Evolutionary conservation across 2,797 vertebrate species (phyloP), one percentile per base, ranked within the genome.

Genomic region (Micropoecilia bifurca): DNA sequence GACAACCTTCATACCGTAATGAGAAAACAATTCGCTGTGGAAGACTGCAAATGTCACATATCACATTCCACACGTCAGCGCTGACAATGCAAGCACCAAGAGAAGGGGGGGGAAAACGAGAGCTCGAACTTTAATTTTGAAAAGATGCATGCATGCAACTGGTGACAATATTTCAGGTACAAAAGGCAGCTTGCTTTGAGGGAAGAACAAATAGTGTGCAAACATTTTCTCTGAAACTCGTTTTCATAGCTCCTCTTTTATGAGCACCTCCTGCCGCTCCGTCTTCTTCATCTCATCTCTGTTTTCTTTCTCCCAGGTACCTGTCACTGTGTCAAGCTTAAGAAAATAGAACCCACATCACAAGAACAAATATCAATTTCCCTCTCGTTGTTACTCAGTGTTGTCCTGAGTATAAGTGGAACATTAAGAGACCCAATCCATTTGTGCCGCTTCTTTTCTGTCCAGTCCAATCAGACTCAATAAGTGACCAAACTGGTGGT

Each of bases 11-110:
- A 71, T 75, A 74, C 76, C 76, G 48, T 85, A 88, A 87, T 85
- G 87, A 80, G 82, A 85, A 88, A 81, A 89, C 83, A 92, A 92
- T 89, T 89, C 81, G 86, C 78, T 68, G 43, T 69, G 78, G 79
- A 88, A 82, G 88, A 83, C 63, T 72, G 71, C 77, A 85, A 61
- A 82, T 87, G 84, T 89, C 85, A 92, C 87, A 78, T 74, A 75
- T 85, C 71, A 80, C 91, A 94, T 92, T 94, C 91, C 88, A 79
- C 84, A 72, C 4, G 82, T 92, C 92, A 91, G 69, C 6, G 79
- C 72, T 72, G 78, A 92, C 85, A 92, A 93, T 88, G 71, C 75
- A 76, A 50, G 82, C 59, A 83, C 83, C 87, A 84, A 6, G 0
- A 73, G 55, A 25, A 45, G 43, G 77, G 71, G 0, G 4, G 59